A percentile compares a stretch with the other conserved stretches of the same genome.
Conservation (phyloP, 2,888 invertebrate species). For the Stenoptilia bipunctidactyla region DNA sequence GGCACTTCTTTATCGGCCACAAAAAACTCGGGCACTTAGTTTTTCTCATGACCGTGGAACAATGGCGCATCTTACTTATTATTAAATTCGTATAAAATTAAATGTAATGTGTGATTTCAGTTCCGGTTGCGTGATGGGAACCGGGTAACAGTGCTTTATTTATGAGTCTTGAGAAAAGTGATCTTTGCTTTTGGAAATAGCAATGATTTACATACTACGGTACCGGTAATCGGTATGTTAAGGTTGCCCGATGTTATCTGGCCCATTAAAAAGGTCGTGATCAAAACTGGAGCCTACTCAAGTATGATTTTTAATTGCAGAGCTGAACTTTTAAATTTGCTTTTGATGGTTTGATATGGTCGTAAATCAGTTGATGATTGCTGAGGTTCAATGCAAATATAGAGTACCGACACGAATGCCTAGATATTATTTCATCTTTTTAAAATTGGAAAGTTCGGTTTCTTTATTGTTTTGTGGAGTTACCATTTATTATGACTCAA, state of each 20-base stretch:
- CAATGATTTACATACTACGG: conserved; percentile 9
- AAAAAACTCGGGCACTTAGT: conserved; percentile 47
- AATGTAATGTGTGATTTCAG: conserved; percentile 67
- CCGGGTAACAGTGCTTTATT: conserved; percentile 46
- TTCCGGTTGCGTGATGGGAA: conserved; percentile 66
- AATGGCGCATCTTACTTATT: conserved; percentile 63
- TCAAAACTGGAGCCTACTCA: background rate
- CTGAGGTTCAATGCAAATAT: no score
- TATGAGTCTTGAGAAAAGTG: conserved; percentile 20
- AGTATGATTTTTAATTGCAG: background rate
- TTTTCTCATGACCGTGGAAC: conserved; percentile 57
- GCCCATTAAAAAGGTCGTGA: conserved; percentile 1
- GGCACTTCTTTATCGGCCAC: conserved; percentile 63
- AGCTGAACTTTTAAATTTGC: no score
- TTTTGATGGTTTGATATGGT: no score
- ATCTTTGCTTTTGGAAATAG: conserved; percentile 10
- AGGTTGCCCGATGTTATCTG: background rate
- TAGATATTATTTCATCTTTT: no score
- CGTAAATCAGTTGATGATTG: no score
- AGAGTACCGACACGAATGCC: no score
- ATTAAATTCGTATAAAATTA: conserved; percentile 72
- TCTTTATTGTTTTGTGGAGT: no score
- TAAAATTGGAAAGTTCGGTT: no score
- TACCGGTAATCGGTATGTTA: background rate
- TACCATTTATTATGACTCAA: no score